Conservation (phyloP, 2,113 vertebrate genomes). For the Sarotherodon lohbergeri region DNA sequence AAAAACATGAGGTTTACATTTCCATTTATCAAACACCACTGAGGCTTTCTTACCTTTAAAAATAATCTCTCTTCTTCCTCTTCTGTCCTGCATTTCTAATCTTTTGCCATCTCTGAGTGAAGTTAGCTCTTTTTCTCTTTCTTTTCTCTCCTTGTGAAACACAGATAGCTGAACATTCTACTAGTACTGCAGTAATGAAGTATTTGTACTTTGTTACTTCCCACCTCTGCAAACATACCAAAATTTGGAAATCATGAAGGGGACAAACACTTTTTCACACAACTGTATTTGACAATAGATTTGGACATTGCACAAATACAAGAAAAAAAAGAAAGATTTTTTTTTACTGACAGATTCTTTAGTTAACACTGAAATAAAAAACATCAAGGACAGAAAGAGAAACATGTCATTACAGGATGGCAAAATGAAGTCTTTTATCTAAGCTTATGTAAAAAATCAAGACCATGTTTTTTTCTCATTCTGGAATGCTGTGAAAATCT, state of each 20-base stretch:
- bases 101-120: neutral
- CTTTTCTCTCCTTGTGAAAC: neutral
- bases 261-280: neutral
- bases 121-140: neutral
- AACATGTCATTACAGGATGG: neutral
- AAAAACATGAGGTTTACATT: neutral
- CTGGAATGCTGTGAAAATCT: accelerated
- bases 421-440: neutral
- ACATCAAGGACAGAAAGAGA: neutral
- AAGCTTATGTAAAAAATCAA: neutral
- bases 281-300: neutral
- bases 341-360: neutral
- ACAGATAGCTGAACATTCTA: neutral
- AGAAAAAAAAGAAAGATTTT: neutral
- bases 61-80: neutral
- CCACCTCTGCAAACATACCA: neutral
- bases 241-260: neutral
- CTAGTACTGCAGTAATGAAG: neutral
- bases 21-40: neutral
- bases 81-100: neutral
- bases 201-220: neutral
- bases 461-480: neutral
- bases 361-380: neutral
- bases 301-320: neutral
- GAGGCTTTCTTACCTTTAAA: neutral